A percentile compares a stretch with the other conserved stretches of the same genome.
Evolutionary conservation across 1,140 invertebrate genomes (phyloP).

Genomic region (Ostrea edulis): DNA sequence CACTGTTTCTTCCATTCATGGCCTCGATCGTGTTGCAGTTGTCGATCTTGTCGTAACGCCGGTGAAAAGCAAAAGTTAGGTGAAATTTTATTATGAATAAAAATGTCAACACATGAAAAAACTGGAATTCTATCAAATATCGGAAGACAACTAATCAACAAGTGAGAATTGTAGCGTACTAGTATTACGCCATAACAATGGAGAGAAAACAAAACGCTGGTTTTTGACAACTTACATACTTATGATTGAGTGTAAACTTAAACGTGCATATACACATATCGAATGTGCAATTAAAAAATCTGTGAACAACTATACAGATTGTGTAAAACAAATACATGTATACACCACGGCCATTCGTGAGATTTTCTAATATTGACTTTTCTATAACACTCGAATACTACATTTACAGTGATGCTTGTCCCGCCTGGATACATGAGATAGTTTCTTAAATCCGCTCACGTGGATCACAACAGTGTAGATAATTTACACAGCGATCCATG

Average conservation of each 20-base stretch:
- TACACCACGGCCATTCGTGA: not conserved
- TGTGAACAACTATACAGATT: not conserved
- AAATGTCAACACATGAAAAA: constrained; percentile 36
- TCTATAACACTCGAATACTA: not conserved
- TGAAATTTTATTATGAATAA: constrained; percentile 36
- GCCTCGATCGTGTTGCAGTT: not conserved
- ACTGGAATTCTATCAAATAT: constrained; percentile 39
- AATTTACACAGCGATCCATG: no score
- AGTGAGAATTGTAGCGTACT: not conserved
- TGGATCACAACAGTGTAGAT: no score
- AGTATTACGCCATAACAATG: constrained; percentile 2
- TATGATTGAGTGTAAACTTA: not conserved
- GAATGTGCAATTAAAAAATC: not conserved
- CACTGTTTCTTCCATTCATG: no score
- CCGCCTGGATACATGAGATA: no score
- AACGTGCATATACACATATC: not conserved
- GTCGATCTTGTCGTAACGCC: not conserved
- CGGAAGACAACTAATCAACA: constrained; percentile 34
- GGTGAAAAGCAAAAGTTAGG: not conserved
- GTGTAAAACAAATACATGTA: not conserved
- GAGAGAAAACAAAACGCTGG: constrained; percentile 16
- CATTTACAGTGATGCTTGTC: not conserved
- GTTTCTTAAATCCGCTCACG: no score
- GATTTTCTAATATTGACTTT: not conserved
- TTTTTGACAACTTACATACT: not conserved